Conservation (phyloP, 2,113 vertebrate species). For the Micromys minutus region DNA sequence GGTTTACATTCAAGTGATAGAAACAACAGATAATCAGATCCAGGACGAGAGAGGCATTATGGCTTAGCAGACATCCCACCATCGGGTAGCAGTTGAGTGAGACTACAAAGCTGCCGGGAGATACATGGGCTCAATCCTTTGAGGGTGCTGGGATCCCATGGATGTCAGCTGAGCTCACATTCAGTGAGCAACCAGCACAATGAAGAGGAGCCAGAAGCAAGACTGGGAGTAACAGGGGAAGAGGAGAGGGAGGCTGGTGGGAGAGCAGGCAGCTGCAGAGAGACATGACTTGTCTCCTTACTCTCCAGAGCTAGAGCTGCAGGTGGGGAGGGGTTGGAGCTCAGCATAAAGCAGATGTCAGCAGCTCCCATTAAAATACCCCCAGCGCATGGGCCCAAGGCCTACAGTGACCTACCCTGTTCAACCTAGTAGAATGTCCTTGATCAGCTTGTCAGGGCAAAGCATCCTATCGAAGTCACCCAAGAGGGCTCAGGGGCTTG, state of each 20-base stretch:
- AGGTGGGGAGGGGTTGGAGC: neutral
- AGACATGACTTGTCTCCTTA: neutral
- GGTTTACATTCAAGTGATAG: neutral
- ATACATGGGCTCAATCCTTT: neutral
- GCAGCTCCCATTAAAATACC: neutral
- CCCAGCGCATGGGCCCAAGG: neutral
- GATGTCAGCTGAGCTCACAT: neutral
- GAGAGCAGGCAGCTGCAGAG: neutral
- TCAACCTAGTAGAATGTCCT: conserved; percentile 30
- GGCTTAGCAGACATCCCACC: neutral
- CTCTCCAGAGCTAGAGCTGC: neutral
- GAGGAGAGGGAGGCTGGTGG: neutral
- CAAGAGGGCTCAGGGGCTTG: neutral
- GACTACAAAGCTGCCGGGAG: neutral
- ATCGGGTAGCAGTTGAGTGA: accelerated
- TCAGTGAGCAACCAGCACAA: neutral
- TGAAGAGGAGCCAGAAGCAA: neutral
- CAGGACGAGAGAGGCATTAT: neutral
- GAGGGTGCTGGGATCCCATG: neutral
- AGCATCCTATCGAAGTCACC: neutral
- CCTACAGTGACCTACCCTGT: conserved; percentile 57
- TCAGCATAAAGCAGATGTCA: conserved; percentile 34
- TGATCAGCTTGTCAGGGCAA: conserved; percentile 23
- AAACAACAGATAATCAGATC: neutral
- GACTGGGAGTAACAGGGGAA: neutral